Conservation (phyloP, 1,140 invertebrate species). For the Globodera rostochiensis region DNA sequence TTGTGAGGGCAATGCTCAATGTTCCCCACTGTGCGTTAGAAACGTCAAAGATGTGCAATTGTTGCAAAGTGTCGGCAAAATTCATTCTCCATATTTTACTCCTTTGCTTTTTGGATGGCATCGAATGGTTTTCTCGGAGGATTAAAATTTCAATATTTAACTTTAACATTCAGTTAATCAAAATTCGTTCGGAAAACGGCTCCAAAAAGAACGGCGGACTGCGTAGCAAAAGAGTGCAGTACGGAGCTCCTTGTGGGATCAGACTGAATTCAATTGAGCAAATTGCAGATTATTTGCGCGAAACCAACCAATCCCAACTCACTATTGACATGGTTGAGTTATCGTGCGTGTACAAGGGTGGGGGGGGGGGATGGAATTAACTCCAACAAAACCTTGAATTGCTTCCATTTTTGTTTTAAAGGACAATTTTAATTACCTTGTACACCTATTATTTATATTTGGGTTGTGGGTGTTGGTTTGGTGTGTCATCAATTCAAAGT, state of each 20-base stretch:
- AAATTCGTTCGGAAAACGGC: constrained; percentile 5
- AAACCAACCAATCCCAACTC: constrained; percentile 19
- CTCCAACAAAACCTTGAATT: too few species aligned
- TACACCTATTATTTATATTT: too few species aligned
- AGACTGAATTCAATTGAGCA: constrained; percentile 28
- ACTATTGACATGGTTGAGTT: constrained; percentile 23
- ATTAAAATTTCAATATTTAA: not conserved
- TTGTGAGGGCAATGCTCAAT: not conserved
- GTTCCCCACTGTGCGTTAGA: constrained; percentile 23
- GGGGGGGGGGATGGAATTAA: too few species aligned
- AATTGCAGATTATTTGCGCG: constrained; percentile 32
- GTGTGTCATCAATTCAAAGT: not conserved
- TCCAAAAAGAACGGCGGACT: not conserved
- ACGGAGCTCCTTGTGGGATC: constrained; percentile 38
- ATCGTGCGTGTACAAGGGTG: too few species aligned
- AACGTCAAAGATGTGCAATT: not conserved
- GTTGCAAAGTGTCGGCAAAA: not conserved
- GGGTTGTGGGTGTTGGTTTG: too few species aligned
- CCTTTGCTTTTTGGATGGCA: constrained; percentile 30
- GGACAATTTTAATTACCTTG: too few species aligned
- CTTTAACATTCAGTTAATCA: not conserved
- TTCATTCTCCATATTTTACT: constrained; percentile 28
- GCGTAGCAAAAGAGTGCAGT: constrained; percentile 26
- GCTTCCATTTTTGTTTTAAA: too few species aligned
- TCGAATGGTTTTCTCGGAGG: constrained; percentile 24